These are phyloP conservation scores for Enteromius argenteus DNA, from an alignment of 2,797 vertebrate species.

Conservation along the genomic window DNA sequence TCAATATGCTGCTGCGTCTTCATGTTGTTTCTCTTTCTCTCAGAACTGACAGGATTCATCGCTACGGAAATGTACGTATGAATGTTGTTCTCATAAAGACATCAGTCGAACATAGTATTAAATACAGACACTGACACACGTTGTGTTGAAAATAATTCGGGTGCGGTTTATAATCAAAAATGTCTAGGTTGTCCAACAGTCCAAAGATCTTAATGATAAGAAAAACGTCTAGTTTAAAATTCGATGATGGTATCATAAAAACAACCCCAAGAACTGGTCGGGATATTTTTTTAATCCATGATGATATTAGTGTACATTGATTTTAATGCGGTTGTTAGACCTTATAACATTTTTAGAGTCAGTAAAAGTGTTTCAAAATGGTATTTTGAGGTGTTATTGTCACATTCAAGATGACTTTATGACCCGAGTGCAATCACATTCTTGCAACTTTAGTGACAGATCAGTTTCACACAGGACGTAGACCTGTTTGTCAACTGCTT, in stretches of 20 bases:
- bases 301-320: neutral
- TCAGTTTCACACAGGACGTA: conserved; percentile 71
- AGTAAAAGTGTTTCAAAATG: too few species aligned
- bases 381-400: neutral
- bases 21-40: conserved; percentile 98
- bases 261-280: neutral
- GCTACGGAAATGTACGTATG: conserved; percentile 96
- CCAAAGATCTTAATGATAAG: neutral
- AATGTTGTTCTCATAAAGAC: neutral
- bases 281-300: neutral
- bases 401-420: conserved; percentile 28
- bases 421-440: conserved; percentile 48
- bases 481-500: conserved; percentile 67
- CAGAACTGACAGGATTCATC: conserved; percentile 98
- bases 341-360: neutral
- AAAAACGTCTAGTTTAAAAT: neutral
- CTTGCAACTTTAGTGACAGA: conserved; percentile 56
- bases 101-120: neutral
- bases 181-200: neutral
- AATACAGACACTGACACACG: neutral
- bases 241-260: neutral
- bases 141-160: neutral
- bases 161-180: neutral
- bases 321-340: neutral
- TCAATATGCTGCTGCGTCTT: conserved; percentile 98